These are phyloP conservation scores for Carcinoscorpius rotundicauda DNA, from an alignment of 1,140 invertebrate species.

Conservation along the genomic window DNA sequence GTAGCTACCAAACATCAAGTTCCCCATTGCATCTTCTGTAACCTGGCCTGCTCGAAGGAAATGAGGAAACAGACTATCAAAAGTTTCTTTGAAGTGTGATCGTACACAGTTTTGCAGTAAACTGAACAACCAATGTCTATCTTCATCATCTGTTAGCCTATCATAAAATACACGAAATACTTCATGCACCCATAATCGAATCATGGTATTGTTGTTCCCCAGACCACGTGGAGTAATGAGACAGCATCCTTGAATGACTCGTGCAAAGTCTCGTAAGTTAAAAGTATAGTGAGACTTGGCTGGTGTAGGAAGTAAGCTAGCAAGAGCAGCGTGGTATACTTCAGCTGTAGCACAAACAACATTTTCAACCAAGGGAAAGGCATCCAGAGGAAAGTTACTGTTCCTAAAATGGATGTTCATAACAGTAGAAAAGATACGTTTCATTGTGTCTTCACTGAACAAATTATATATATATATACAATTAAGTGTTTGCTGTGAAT, in stretches of 20 bases:
- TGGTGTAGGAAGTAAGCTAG: conserved; percentile 64
- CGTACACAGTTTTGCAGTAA: conserved; percentile 45
- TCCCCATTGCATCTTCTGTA: conserved; percentile 54
- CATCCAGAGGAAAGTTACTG: conserved; percentile 58
- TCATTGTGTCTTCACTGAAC: conserved; percentile 70
- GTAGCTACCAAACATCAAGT: conserved; percentile 76
- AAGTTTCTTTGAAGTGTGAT: conserved; percentile 55
- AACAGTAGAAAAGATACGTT: conserved; percentile 66
- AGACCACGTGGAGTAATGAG: conserved; percentile 41
- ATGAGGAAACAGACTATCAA: conserved; percentile 44
- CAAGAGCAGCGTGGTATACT: conserved; percentile 57
- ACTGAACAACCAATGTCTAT: conserved; percentile 59
- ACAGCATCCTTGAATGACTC: conserved; percentile 72
- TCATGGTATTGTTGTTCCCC: no score
- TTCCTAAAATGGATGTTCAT: conserved; percentile 59
- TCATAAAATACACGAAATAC: conserved; percentile 81
- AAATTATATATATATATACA: conserved; percentile 62
- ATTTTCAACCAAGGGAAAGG: conserved; percentile 49
- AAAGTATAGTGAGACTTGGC: conserved; percentile 88
- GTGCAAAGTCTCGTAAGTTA: conserved; percentile 71
- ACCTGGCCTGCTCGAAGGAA: conserved; percentile 36
- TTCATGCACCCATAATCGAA: conserved; percentile 76
- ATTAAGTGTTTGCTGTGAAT: no score
- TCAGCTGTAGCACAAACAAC: conserved; percentile 65
- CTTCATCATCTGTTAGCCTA: conserved; percentile 59